Conservation (phyloP, 2,113 vertebrate genomes). For the Antechinus flavipes region DNA sequence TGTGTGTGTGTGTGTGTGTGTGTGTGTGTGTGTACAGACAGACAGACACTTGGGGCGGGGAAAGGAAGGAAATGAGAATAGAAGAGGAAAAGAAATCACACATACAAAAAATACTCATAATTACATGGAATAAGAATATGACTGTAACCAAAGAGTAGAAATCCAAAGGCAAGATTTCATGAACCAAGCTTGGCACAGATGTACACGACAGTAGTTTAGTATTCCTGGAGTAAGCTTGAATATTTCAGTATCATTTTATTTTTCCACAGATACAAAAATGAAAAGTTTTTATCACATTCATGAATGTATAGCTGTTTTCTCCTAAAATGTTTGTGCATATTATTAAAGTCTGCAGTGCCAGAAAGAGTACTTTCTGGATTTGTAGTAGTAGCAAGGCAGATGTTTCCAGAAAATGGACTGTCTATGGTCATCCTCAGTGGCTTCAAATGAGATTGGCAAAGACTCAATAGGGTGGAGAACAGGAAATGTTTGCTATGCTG, state of each 20-base stretch:
- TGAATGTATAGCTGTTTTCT: slow-evolving; percentile 21
- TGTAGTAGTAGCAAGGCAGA: slow-evolving; percentile 27
- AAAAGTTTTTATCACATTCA: slow-evolving; percentile 26
- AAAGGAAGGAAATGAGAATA: too few relatives aligned
- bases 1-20: too few relatives aligned
- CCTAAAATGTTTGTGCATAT: slow-evolving; percentile 31
- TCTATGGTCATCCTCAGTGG: slow-evolving; percentile 51
- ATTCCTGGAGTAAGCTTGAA: slow-evolving; percentile 37
- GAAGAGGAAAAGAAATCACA: slow-evolving; percentile 15
- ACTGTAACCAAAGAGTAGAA: slow-evolving; percentile 29
- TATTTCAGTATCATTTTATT: slow-evolving; percentile 44
- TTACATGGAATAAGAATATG: slow-evolving; percentile 27
- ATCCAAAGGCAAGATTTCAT: background rate
- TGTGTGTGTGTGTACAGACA: too few relatives aligned
- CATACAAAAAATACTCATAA: slow-evolving; percentile 15
- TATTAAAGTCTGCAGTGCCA: slow-evolving; percentile 47
- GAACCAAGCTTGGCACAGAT: background rate
- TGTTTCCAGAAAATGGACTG: slow-evolving; percentile 36
- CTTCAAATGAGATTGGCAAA: slow-evolving; percentile 59
- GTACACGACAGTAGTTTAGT: background rate
- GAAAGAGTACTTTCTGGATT: slow-evolving; percentile 26
- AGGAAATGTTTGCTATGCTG: slow-evolving; percentile 61
- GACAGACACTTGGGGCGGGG: too few relatives aligned
- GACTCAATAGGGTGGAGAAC: slow-evolving; percentile 49
- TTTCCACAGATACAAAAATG: slow-evolving; percentile 51